Conservation (phyloP, 2,797 vertebrate genomes). For the Tenualosa thibaudeaui region DNA sequence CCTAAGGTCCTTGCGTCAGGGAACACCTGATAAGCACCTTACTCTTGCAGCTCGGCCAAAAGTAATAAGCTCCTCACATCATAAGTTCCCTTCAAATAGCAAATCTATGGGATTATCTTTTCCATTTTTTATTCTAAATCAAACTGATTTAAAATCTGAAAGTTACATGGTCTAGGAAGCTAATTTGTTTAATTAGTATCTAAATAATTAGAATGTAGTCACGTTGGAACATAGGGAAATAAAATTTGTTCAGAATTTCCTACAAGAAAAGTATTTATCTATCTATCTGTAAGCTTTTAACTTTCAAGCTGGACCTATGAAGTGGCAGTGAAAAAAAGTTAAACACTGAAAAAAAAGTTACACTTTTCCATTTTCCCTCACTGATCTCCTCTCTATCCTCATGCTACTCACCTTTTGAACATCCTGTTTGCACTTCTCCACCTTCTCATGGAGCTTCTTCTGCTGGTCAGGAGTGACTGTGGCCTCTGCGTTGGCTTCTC, state of each 20-base stretch:
- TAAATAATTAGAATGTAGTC: no score
- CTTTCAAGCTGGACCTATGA: no score
- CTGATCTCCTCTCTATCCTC: background rate
- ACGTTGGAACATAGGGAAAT: no score
- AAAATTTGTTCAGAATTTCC: background rate
- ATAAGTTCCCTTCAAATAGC: background rate
- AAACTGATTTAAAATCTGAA: background rate
- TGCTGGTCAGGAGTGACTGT: constrained; percentile 86
- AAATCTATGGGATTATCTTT: constrained; percentile 2
- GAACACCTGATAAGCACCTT: constrained; percentile 14
- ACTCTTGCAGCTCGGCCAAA: background rate
- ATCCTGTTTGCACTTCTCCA: constrained; percentile 95
- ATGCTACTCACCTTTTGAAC: constrained; percentile 84
- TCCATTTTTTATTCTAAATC: background rate
- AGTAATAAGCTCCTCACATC: background rate
- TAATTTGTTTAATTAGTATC: background rate
- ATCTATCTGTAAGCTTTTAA: no score
- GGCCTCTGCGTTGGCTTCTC: constrained; percentile 87
- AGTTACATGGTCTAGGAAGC: background rate
- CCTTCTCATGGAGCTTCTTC: constrained; percentile 94
- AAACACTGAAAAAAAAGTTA: no score
- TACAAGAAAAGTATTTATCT: no score
- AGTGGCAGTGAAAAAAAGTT: no score
- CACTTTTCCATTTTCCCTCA: no score
- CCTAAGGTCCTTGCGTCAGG: constrained; percentile 6